Conservation (phyloP, 2,888 invertebrate species). For the Nymphalis c-album region DNA sequence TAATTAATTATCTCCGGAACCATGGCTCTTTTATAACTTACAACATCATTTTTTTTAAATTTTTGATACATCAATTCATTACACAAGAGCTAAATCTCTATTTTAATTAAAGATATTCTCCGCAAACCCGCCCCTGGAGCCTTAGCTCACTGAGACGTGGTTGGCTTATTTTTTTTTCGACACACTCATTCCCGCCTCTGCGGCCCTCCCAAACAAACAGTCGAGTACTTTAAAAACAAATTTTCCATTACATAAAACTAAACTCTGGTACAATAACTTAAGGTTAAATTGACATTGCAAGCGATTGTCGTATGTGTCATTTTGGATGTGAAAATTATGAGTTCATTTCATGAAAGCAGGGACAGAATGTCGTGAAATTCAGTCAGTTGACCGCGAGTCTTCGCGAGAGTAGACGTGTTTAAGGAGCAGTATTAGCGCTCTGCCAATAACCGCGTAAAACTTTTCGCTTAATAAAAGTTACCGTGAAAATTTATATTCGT, state of each 20-base stretch:
- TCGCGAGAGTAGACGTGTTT: constrained; percentile 62
- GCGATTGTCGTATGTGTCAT: constrained; percentile 47
- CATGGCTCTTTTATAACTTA: constrained; percentile 44
- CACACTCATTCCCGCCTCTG: constrained; percentile 81
- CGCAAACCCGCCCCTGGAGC: constrained; percentile 76
- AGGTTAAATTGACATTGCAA: constrained; percentile 34
- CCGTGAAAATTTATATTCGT: constrained; percentile 5
- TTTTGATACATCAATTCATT: constrained; percentile 69
- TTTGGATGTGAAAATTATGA: constrained; percentile 58
- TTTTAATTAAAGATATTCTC: constrained; percentile 80
- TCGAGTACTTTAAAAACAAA: constrained; percentile 76
- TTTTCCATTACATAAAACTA: constrained; percentile 40
- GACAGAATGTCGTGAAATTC: constrained; percentile 62
- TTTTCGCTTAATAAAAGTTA: constrained; percentile 51
- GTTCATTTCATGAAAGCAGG: constrained; percentile 79
- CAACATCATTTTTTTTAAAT: constrained; percentile 47
- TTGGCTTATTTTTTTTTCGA: constrained; percentile 81
- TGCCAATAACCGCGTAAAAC: constrained; percentile 58
- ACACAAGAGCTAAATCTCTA: constrained; percentile 62
- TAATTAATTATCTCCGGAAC: constrained; percentile 52
- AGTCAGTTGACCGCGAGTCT: constrained; percentile 77
- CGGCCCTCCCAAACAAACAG: constrained; percentile 81
- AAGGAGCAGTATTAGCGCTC: constrained; percentile 41
- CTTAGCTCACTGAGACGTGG: constrained; percentile 79
- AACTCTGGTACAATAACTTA: constrained; percentile 16